phyloP scores from a whole-genome alignment of 1,140 invertebrate genomes.

The Solenopsis invicta region DNA sequence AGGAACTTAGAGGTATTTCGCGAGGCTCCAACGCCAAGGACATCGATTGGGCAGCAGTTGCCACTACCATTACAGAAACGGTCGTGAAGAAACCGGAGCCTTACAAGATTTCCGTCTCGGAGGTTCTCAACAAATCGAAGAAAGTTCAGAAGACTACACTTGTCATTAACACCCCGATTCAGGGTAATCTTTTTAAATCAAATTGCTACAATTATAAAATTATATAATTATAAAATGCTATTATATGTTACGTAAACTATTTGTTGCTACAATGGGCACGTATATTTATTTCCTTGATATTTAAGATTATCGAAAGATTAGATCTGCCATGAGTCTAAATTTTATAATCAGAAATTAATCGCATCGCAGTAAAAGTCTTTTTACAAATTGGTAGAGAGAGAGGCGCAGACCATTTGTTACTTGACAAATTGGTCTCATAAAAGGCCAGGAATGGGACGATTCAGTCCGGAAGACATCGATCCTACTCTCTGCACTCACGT shows the following conservation, averaged over 20 bases:
- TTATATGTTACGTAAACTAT: conserved; percentile 22
- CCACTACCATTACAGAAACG: conserved; percentile 88
- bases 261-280: conserved; percentile 1
- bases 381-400: conserved; percentile 89
- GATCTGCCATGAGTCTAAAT: neutral
- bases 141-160: conserved; percentile 89
- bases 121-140: conserved; percentile 89
- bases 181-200: conserved; percentile 76
- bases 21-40: conserved; percentile 94
- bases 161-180: conserved; percentile 86
- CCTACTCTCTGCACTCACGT: conserved; percentile 96
- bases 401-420: conserved; percentile 96
- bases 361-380: conserved; percentile 12
- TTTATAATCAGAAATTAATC: neutral
- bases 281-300: conserved; percentile 34
- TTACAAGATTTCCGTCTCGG: conserved; percentile 92
- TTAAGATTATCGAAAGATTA: neutral
- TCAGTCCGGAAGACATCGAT: conserved; percentile 95
- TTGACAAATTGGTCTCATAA: conserved; percentile 98
- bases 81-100: conserved; percentile 92
- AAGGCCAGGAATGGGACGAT: conserved; percentile 94
- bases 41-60: conserved; percentile 94
- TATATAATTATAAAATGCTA: neutral
- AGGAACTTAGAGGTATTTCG: conserved; percentile 94
- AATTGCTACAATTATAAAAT: neutral